phyloP scores from a whole-genome alignment of 2,113 vertebrate species.

The Phaetusa simplex region DNA sequence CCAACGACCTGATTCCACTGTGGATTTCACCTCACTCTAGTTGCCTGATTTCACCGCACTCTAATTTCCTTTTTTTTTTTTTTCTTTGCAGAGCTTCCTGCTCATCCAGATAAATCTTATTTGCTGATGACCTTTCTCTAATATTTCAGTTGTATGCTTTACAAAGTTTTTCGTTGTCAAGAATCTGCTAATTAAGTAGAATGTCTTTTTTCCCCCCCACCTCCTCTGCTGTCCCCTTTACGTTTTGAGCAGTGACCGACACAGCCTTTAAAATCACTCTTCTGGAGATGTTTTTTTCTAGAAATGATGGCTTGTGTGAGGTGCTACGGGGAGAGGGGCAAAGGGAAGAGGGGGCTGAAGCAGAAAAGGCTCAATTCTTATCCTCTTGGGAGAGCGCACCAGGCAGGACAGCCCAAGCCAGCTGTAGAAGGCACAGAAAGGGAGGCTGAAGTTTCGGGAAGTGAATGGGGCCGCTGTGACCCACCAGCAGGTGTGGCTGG shows the following conservation, averaged over 20 bases:
- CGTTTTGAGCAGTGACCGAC: not conserved
- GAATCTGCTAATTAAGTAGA: not conserved
- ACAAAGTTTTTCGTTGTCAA: not conserved
- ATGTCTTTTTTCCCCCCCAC: not conserved
- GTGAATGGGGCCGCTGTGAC: not conserved
- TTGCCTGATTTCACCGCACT: not conserved
- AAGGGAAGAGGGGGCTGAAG: not conserved
- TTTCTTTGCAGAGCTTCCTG: not conserved
- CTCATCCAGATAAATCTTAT: not conserved
- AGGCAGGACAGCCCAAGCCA: not conserved
- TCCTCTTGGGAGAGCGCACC: not conserved
- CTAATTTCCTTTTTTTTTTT: not conserved
- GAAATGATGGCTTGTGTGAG: not conserved
- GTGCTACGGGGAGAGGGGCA: accelerated
- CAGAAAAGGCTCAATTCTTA: not conserved
- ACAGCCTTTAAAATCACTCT: not conserved
- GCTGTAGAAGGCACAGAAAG: not conserved
- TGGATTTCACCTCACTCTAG: not conserved
- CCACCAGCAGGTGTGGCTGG: constrained; percentile 19
- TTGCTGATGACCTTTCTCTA: not conserved
- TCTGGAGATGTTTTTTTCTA: not conserved
- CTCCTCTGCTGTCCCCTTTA: not conserved
- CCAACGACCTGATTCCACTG: not conserved
- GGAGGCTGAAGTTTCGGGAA: not conserved
- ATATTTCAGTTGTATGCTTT: not conserved